Conservation (phyloP, 2,888 invertebrate genomes). For the Andricus curvator region DNA sequence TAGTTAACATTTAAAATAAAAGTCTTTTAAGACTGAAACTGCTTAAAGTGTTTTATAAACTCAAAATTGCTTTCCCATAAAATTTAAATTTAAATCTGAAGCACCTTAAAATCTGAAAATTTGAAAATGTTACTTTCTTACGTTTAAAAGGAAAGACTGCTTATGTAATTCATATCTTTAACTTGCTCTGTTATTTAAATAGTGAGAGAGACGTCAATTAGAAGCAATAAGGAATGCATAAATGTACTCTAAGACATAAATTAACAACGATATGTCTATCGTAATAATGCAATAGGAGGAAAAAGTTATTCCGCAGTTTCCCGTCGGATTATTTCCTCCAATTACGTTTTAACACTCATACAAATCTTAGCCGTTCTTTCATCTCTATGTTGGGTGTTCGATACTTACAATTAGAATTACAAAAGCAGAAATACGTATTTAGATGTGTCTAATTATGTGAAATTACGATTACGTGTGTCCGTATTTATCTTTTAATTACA, state of each 20-base stretch:
- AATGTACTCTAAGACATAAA: neutral
- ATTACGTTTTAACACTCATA: too few relatives aligned
- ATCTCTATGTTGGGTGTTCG: too few relatives aligned
- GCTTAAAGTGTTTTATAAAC: neutral
- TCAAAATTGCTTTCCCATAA: neutral
- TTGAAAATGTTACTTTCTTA: neutral
- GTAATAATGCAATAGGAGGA: neutral
- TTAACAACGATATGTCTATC: neutral
- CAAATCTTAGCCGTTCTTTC: too few relatives aligned
- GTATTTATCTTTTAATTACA: too few relatives aligned
- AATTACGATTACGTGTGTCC: too few relatives aligned
- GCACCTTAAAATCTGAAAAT: neutral
- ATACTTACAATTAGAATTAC: too few relatives aligned
- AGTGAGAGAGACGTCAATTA: slow-evolving; percentile 6
- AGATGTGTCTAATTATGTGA: too few relatives aligned
- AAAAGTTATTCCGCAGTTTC: slow-evolving; percentile 4
- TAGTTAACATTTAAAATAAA: too few relatives aligned
- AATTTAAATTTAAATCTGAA: neutral
- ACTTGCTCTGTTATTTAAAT: neutral
- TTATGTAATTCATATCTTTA: neutral
- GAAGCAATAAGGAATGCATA: neutral
- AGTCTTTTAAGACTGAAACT: too few relatives aligned
- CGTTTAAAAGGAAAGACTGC: neutral
- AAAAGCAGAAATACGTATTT: too few relatives aligned
- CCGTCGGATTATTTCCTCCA: neutral